Base-by-base conservation (phyloP, 2,113 vertebrate genomes). In the Salvelinus namaycush region DNA sequence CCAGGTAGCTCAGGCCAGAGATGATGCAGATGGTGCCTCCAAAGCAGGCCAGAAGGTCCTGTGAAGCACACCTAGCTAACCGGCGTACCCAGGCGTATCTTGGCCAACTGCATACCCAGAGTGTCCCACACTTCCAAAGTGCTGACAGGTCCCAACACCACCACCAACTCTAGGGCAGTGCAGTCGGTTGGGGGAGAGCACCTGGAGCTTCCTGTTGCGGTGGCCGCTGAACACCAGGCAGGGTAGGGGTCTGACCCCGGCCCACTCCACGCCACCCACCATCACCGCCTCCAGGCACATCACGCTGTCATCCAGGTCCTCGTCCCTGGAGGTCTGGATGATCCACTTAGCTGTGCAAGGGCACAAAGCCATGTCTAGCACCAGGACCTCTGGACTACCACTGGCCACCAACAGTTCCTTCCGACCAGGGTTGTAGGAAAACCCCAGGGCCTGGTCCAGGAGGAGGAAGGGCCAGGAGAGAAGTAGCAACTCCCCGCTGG, bases 1-100 rank as follows among this genome's bases (percentile, higher is more conserved):
- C 83, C 18, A 91, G 80, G 74, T 89, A 80, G 2, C 78, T 72
- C 59, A 91, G 51, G 48, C 87, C 89, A 2, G 87, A 81, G 11
- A 93, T 81, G 73, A 92, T 75, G 54, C 87, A 91, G 73, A 91
- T 79, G 71, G 68, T 84, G 83, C 64, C 83, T 78, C 86, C 84
- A 75, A 90, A 88, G 72, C 84, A 76, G 12, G 89, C 76, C 1
- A 91, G 83, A 39, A 92, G 76, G 73, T 93, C 91, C 0, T 77
- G 85, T 84, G 64, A 92, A 92, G 82, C 90, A 92, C 29, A 91
- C 68, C 1, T 87, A 78, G 29, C 86, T 89, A 70, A 93, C 87
- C 2, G 77, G 68, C 68, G 85, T 57, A 4, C 84, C 83, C 3
- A 89, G 83, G 48, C 84, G 84, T 26, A 91, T 78, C 67, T 80